These are phyloP conservation scores for Synanthedon vespiformis DNA, from an alignment of 2,888 invertebrate species.

Conservation along the genomic window DNA sequence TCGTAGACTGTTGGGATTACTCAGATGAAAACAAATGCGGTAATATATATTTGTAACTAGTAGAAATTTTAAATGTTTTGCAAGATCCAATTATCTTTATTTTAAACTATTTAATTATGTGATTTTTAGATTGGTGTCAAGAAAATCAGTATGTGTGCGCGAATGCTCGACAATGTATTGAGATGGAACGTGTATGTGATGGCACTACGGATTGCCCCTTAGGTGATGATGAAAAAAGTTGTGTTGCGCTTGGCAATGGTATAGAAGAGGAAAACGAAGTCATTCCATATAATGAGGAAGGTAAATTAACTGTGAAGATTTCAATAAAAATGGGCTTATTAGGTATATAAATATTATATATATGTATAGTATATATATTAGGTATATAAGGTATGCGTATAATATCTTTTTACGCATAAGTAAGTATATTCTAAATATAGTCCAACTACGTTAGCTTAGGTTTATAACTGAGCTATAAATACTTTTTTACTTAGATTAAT, in stretches of 20 bases:
- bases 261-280: slow-evolving; percentile 67
- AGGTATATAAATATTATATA: too few relatives aligned
- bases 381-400: too few relatives aligned
- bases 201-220: slow-evolving; percentile 78
- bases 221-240: slow-evolving; percentile 82
- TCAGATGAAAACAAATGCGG: slow-evolving; percentile 83
- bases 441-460: too few relatives aligned
- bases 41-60: slow-evolving; percentile 26
- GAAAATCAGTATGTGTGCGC: slow-evolving; percentile 81
- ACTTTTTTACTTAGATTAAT: too few relatives aligned
- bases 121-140: slow-evolving; percentile 76
- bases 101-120: not conserved
- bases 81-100: not conserved
- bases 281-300: slow-evolving; percentile 73
- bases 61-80: not conserved
- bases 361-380: too few relatives aligned
- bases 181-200: slow-evolving; percentile 76
- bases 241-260: slow-evolving; percentile 74
- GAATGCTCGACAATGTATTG: slow-evolving; percentile 77
- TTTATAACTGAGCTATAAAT: too few relatives aligned
- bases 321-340: not conserved
- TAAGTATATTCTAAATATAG: too few relatives aligned
- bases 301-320: slow-evolving; percentile 23
- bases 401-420: too few relatives aligned
- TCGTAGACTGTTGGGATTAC: slow-evolving; percentile 84